Conservation (phyloP, 2,113 vertebrate species). For the Aegotheles bennettii region DNA sequence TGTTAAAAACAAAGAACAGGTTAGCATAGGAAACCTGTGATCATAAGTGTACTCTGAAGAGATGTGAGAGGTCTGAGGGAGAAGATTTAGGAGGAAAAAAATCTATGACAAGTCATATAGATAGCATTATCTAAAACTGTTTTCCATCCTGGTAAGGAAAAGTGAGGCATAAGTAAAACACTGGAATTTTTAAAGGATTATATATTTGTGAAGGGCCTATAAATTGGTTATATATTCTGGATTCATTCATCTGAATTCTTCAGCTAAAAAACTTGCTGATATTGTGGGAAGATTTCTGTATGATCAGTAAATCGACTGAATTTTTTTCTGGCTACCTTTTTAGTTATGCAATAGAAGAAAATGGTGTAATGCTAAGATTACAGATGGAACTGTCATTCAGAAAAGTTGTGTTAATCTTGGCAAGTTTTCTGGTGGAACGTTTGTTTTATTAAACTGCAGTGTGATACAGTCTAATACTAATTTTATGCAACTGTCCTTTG, state of each 20-base stretch:
- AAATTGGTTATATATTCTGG: neutral
- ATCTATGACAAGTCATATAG: neutral
- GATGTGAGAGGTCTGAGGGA: neutral
- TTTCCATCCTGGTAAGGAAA: neutral
- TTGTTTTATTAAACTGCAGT: neutral
- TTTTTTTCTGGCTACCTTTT: neutral
- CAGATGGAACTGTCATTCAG: neutral
- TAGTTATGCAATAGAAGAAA: neutral
- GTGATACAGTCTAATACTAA: neutral
- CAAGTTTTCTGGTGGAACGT: neutral
- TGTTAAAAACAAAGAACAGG: neutral
- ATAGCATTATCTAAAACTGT: neutral
- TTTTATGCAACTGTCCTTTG: neutral
- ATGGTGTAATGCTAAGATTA: neutral
- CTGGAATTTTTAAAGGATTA: neutral
- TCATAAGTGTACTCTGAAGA: neutral
- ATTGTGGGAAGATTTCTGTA: neutral
- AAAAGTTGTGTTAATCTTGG: neutral
- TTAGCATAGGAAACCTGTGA: neutral
- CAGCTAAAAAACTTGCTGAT: neutral
- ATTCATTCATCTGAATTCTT: neutral
- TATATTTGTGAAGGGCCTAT: neutral
- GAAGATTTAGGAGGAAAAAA: neutral
- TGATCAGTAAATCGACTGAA: neutral
- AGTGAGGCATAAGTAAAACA: neutral